Conservation (phyloP, 37 sponge, comb jelly and placozoan genomes). For the Theonella swinhoei region DNA sequence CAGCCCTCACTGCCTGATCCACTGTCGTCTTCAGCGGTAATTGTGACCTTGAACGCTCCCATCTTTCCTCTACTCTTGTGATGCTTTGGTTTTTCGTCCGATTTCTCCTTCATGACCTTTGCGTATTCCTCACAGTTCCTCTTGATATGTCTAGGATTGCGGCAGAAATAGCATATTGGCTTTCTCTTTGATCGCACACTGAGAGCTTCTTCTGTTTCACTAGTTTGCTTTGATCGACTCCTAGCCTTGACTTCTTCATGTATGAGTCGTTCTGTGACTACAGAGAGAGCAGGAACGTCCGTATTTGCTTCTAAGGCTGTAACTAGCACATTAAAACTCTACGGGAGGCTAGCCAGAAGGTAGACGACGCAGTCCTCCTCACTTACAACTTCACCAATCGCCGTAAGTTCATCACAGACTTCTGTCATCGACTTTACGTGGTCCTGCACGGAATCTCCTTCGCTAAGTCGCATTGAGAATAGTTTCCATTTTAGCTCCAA, state of each 20-base stretch:
- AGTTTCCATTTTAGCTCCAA: conserved; percentile 34
- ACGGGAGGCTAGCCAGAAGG: conserved; percentile 60
- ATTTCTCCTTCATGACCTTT: conserved; percentile 20
- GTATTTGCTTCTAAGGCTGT: conserved; percentile 64
- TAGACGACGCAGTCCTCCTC: conserved; percentile 66
- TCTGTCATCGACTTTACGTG: conserved; percentile 63
- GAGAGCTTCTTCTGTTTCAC: conserved; percentile 31
- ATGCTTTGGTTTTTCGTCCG: neutral
- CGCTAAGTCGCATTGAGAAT: conserved; percentile 42
- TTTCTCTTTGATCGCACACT: conserved; percentile 16
- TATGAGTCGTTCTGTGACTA: conserved; percentile 36
- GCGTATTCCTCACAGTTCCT: conserved; percentile 37
- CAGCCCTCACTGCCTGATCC: conserved; percentile 20
- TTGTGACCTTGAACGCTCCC: conserved; percentile 49
- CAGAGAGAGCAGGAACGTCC: too few species aligned
- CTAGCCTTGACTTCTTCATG: conserved; percentile 39
- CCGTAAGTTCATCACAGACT: conserved; percentile 50
- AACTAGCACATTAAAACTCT: conserved; percentile 50
- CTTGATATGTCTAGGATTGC: conserved; percentile 30
- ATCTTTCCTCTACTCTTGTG: conserved; percentile 33
- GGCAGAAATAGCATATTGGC: conserved; percentile 32
- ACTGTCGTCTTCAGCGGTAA: conserved; percentile 46
- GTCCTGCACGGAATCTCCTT: conserved; percentile 59
- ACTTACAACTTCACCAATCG: conserved; percentile 22
- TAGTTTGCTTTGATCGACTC: conserved; percentile 2